Evolutionary conservation across 2,797 vertebrate genomes (phyloP).

Genomic region (Neosilurus mollespiculum): DNA sequence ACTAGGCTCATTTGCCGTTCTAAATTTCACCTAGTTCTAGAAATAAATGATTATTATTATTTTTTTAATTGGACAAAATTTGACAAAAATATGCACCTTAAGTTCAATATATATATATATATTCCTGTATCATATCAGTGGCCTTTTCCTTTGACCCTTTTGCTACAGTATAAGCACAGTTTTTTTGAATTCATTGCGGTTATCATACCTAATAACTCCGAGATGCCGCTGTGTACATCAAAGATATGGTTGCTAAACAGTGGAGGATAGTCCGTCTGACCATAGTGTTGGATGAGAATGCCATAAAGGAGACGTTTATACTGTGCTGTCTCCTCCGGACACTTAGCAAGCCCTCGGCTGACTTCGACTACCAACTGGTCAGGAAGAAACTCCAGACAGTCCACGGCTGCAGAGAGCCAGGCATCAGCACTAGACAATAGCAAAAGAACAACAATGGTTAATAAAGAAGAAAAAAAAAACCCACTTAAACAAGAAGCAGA

Average conservation of each 20-base stretch:
- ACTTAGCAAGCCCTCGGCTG: slow-evolving; percentile 83
- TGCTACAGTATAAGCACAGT: neutral
- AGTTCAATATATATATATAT: neutral
- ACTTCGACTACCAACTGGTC: slow-evolving; percentile 90
- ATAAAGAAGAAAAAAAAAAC: slow-evolving; percentile 12
- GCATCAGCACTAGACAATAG: slow-evolving; percentile 81
- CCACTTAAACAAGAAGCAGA: neutral
- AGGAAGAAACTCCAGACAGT: slow-evolving; percentile 92
- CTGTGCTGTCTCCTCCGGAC: slow-evolving; percentile 73
- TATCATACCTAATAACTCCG: slow-evolving; percentile 87
- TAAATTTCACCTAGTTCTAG: too few species aligned
- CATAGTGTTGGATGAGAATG: slow-evolving; percentile 82
- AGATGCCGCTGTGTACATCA: slow-evolving; percentile 91
- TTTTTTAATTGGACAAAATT: too few species aligned
- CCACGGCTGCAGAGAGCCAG: slow-evolving; percentile 89
- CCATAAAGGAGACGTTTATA: slow-evolving; percentile 88
- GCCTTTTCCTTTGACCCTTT: neutral
- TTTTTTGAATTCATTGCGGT: neutral
- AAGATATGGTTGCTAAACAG: slow-evolving; percentile 85
- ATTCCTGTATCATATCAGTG: neutral
- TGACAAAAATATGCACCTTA: too few species aligned
- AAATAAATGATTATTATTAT: too few species aligned
- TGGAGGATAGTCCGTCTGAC: slow-evolving; percentile 75
- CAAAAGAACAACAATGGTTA: neutral
- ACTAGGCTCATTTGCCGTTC: too few species aligned